Conservation (phyloP, 2,888 invertebrate species). For the Drepana falcataria region DNA sequence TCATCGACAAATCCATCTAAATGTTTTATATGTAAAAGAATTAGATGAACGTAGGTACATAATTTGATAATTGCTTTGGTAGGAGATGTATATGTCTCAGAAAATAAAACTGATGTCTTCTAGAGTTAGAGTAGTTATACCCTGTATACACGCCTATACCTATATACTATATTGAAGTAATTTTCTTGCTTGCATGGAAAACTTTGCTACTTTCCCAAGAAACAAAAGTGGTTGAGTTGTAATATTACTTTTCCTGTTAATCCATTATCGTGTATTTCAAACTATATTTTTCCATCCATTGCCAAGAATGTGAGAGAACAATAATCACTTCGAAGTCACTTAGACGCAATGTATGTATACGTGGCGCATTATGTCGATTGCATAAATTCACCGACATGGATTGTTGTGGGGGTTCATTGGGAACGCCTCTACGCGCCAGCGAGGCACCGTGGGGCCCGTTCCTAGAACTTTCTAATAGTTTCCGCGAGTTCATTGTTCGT, state of each 20-base stretch:
- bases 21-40: too few relatives aligned
- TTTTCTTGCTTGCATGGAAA: constrained; percentile 16
- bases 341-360: constrained; percentile 19
- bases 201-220: constrained; percentile 19
- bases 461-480: constrained; percentile 61
- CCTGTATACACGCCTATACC: too few relatives aligned
- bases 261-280: not conserved
- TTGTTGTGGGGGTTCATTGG: constrained; percentile 29
- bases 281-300: not conserved
- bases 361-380: constrained; percentile 12
- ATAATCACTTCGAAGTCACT: not conserved
- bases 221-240: constrained; percentile 29
- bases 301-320: not conserved
- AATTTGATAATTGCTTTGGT: too few relatives aligned
- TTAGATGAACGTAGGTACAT: too few relatives aligned
- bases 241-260: not conserved
- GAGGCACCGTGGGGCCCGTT: constrained; percentile 52
- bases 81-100: too few relatives aligned
- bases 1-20: too few relatives aligned
- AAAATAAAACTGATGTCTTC: too few relatives aligned
- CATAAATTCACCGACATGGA: constrained; percentile 14
- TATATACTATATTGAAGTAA: too few relatives aligned
- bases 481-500: constrained; percentile 49
- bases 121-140: too few relatives aligned
- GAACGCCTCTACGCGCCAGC: constrained; percentile 49